These are phyloP conservation scores for Thereva unica DNA, from an alignment of 2,888 invertebrate species.

Conservation along the genomic window DNA sequence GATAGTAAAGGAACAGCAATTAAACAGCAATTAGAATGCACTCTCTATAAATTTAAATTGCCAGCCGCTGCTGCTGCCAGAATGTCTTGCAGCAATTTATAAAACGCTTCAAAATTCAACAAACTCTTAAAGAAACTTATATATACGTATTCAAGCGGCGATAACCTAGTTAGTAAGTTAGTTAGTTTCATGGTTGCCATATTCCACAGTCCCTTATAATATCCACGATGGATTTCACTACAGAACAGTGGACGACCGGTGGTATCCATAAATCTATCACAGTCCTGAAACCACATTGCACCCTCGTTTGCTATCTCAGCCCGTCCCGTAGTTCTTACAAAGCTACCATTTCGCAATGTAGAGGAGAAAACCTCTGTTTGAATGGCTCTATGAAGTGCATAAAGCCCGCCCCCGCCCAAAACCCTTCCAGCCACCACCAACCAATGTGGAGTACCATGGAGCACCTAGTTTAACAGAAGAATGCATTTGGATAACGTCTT, in stretches of 20 bases:
- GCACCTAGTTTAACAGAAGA: not conserved
- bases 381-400: conserved; percentile 12
- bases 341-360: not conserved
- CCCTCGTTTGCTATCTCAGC: conserved; percentile 26
- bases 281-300: conserved; percentile 25
- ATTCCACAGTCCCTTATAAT: conserved; percentile 8
- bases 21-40: no score
- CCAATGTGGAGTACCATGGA: not conserved
- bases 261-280: conserved; percentile 26
- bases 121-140: no score
- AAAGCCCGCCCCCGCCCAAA: not conserved
- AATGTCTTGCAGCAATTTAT: no score
- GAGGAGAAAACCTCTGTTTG: not conserved
- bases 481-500: not conserved
- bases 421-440: not conserved
- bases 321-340: conserved; percentile 11
- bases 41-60: no score
- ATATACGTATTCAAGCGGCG: no score
- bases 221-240: not conserved
- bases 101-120: no score
- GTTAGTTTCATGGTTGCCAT: not conserved
- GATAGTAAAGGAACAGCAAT: no score
- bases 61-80: no score
- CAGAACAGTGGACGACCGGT: conserved; percentile 12
- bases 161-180: no score